Conservation (phyloP, 23 tunicate genomes). For the Halocynthia aurantium region DNA sequence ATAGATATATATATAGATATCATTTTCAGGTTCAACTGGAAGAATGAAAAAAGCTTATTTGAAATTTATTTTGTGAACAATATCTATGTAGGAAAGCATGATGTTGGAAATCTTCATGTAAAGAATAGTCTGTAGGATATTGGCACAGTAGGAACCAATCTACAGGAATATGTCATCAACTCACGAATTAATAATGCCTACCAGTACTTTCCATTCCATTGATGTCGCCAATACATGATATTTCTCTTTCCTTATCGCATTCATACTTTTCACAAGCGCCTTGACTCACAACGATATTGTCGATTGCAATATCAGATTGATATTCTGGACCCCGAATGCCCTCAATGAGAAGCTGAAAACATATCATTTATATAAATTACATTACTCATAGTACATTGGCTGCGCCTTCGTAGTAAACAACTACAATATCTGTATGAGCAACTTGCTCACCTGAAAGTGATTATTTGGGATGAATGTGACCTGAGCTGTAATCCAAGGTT, state of each 20-base stretch:
- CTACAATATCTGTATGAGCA: neutral
- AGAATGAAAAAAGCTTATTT: too few relatives aligned
- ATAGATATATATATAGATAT: too few relatives aligned
- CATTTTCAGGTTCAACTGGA: too few relatives aligned
- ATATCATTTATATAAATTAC: neutral
- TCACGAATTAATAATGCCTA: neutral
- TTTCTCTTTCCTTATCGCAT: conserved; percentile 1
- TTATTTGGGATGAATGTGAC: conserved; percentile 57
- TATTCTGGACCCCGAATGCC: conserved; percentile 63
- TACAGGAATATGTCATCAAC: too few relatives aligned
- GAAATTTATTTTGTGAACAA: too few relatives aligned
- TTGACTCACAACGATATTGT: conserved; percentile 31
- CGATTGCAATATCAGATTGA: conserved; percentile 81
- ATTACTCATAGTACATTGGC: neutral
- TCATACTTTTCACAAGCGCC: conserved; percentile 43
- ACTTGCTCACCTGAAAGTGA: conserved; percentile 53
- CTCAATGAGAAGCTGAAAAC: conserved; percentile 67
- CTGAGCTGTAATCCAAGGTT: conserved; percentile 47
- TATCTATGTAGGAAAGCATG: too few relatives aligned
- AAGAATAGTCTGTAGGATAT: too few relatives aligned
- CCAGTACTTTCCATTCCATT: neutral
- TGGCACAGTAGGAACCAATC: too few relatives aligned
- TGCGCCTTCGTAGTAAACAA: neutral
- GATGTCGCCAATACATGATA: neutral
- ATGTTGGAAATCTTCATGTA: too few relatives aligned